Conservation (phyloP, 2,113 vertebrate species). For the Stigmatopora nigra region DNA sequence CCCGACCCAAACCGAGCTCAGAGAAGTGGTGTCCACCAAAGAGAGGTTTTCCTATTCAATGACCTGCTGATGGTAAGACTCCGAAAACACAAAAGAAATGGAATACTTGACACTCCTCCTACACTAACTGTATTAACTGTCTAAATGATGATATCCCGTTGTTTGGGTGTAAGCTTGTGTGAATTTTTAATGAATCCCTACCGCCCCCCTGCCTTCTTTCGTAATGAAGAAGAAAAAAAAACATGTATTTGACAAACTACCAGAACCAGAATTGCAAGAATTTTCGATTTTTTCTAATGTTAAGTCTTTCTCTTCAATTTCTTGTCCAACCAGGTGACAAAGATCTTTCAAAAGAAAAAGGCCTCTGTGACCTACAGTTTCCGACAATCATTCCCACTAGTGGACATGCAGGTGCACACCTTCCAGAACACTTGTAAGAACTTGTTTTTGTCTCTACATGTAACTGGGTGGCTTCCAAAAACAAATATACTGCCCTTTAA, state of each 20-base stretch:
- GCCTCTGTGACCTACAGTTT: conserved; percentile 94
- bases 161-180: conserved; percentile 11
- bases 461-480: neutral
- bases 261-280: neutral
- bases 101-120: neutral
- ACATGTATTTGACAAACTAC: no score
- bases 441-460: neutral
- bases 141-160: neutral
- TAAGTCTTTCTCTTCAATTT: neutral
- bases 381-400: conserved; percentile 90
- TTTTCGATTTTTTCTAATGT: no score
- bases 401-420: conserved; percentile 96
- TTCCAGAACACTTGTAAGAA: conserved; percentile 93
- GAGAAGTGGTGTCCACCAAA: conserved; percentile 84
- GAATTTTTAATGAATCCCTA: no score
- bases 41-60: conserved; percentile 97
- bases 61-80: conserved; percentile 86
- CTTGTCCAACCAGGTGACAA: conserved; percentile 76
- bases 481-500: neutral
- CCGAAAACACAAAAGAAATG: neutral
- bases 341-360: conserved; percentile 99
- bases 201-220: no score
- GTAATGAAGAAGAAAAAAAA: no score
- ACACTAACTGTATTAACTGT: neutral
- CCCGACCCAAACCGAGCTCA: conserved; percentile 89